Base-by-base conservation (phyloP, 2,888 invertebrate genomes). In the Coenonympha glycerion region DNA sequence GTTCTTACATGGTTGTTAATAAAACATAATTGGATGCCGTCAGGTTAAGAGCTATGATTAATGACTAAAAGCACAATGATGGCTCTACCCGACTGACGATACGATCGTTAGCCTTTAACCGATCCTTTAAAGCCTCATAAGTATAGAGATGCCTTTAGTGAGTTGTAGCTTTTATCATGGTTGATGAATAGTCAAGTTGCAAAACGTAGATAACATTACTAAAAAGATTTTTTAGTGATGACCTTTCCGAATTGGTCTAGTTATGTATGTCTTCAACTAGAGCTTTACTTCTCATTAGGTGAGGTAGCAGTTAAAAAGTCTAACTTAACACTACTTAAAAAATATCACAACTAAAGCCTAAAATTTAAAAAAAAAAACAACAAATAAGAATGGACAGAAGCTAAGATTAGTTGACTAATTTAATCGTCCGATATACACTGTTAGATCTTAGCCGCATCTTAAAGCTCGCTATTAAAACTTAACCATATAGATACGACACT, bases 1-100 rank as follows among this genome's bases (percentile, higher is more conserved):
- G 73, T 77, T 74, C 74, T 68, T 67, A 69, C 63, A 61, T n/a
- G n/a, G n/a, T 77, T 73, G 78, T 69, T 65, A 66, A 47, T 48
- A n/a, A n/a, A n/a, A 39, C 26, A 64, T 77, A 73, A 71, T 72
- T 72, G 69, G 66, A 66, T 42, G 39, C 36, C 46, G 52, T 47
- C 47, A 22, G 41, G 28, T 40, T 49, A 18, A 21, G 40, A 22
- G 18, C 39, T 34, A 33, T 45, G 45, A n/a, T n/a, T n/a, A n/a
- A n/a, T n/a, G n/a, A n/a, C n/a, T n/a, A n/a, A n/a, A n/a, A n/a
- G n/a, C n/a, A n/a, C n/a, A n/a, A n/a, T n/a, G n/a, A n/a, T n/a
- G n/a, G n/a, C n/a, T n/a, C n/a, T n/a, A n/a, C n/a, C n/a, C n/a
- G n/a, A 53, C 24, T 47, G 39, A 53, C 50, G 47, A 44, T 53